Evolutionary conservation across 2,888 invertebrate species (phyloP), one percentile per base, ranked within the genome.

Genomic region (Orthosia gracilis): DNA sequence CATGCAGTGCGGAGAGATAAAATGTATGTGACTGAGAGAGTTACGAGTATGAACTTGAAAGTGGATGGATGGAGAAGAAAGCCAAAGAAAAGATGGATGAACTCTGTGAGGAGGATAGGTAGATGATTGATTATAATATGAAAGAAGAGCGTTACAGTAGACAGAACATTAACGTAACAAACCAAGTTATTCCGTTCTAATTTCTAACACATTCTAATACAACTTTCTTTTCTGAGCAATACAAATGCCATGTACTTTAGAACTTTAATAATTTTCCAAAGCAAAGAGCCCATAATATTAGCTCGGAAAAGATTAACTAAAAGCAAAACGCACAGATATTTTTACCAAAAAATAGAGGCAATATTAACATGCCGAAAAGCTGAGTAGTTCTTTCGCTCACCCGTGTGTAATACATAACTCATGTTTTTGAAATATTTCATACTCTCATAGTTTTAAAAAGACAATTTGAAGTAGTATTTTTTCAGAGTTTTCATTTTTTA

Each of bases 401-500:
- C n/a, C 26, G 31, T 23, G 49, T 57, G 67, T 77, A 58, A 65
- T 12, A 47, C 40, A 11, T 57, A 4, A 31, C 15, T 58, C 54
- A 21, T 66, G 45, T 69, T 69, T 69, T 68, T 61, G 17, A 76
- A 54, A 68, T 68, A 65, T 31, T 31, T 31, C 26, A 31, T 31
- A 31, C 26, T 64, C 11, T 47, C 21, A 21, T 2, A 12, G 21
- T 76, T 63, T 49, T 5, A 26, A 74, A 64, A n/a, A 58, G 5
- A 54, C 4, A 31, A 63, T 50, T 4, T 63, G 4, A 13, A 21
- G 11, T 7, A 12, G 13, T 31, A 31, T 61, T 80, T 75, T 79
- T 75, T 55, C n/a, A 15, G 15, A 26, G 49, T 63, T 69, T 64
- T 78, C 18, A 68, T 78, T 62, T 58, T 62, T 7, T 58, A 47